Conservation (phyloP, 2,888 invertebrate species). For the Netelia inedita region DNA sequence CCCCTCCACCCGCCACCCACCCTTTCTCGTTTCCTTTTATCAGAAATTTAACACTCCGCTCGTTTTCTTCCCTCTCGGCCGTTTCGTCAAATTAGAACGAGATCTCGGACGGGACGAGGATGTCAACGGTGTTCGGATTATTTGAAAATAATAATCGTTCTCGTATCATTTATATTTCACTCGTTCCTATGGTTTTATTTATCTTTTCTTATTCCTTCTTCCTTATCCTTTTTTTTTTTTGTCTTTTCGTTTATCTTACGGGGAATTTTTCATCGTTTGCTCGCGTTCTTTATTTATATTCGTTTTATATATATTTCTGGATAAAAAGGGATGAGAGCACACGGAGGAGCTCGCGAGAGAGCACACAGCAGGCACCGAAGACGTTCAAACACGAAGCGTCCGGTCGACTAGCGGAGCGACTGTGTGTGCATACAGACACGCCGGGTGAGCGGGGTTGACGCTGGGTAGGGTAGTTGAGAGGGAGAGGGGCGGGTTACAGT, state of each 20-base stretch:
- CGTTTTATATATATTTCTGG: background rate
- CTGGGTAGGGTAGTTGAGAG: conserved; percentile 20
- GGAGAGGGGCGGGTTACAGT: conserved; percentile 58
- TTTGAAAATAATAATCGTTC: background rate
- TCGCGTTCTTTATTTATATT: background rate
- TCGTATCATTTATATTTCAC: too few species aligned
- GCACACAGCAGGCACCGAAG: conserved; percentile 57
- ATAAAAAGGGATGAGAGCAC: conserved; percentile 34
- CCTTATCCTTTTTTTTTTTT: too few species aligned
- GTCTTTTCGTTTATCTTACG: background rate
- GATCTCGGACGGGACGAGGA: background rate
- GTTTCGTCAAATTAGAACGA: background rate
- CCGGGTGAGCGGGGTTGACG: conserved; percentile 29
- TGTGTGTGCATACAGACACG: conserved; percentile 65
- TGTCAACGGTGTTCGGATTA: background rate
- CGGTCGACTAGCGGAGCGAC: conserved; percentile 66
- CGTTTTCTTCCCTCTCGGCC: background rate
- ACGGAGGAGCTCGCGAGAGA: conserved; percentile 49
- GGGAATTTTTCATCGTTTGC: too few species aligned
- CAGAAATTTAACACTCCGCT: conserved; percentile 2
- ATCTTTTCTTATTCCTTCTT: background rate
- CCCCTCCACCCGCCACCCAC: background rate
- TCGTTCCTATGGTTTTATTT: background rate
- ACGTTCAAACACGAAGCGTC: conserved; percentile 68
- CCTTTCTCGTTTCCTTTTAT: conserved; percentile 36